Base-by-base conservation (phyloP, 2,797 vertebrate species). In the Onychomys arenicola region DNA sequence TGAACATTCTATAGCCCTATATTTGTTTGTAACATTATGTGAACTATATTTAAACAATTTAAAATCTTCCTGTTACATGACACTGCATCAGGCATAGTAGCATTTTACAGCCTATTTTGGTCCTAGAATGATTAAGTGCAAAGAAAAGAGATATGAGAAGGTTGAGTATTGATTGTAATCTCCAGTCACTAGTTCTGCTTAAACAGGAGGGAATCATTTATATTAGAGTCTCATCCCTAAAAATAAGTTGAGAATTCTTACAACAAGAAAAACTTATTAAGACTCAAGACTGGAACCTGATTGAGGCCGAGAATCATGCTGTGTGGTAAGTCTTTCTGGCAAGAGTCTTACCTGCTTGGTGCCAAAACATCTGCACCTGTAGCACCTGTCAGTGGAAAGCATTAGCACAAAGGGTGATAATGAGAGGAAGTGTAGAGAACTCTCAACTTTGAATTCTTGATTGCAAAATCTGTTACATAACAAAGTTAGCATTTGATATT, bases 311-410 rank as follows among this genome's bases (percentile, higher is more conserved):
- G 57, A 55, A 17, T 89, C 95, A 65, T 96, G 90, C 93, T 94
- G 93, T 93, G 82, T 49, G 46, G 57, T 40, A 81, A 92, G 46
- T 92, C 29, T 95, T 96, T 89, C 89, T 97, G 97, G 95, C 97
- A 96, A 82, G 37, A 21, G 29, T 73, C 73, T 96, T 94, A 75
- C 77, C 23, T 76, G 27, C 89, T 76, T 87, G 63, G 21, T 97
- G 96, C 96, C 97, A 97, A 96, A 94, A 93, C 46, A 5, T 71
- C 85, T 96, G 94, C 92, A 96, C 81, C 97, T 97, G 96, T 92
- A 55, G 21, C 95, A 97, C 92, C 94, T 97, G 95, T 89, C 40
- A 55, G 40, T 11, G 61, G 83, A 87, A 94, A 97, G 65, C 77
- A 80, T 85, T 88, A 93, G 83, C 73, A 96, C 93, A 96, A 96